phyloP scores from a whole-genome alignment of 1,140 invertebrate species.

The Drosophila kurseongensis region DNA sequence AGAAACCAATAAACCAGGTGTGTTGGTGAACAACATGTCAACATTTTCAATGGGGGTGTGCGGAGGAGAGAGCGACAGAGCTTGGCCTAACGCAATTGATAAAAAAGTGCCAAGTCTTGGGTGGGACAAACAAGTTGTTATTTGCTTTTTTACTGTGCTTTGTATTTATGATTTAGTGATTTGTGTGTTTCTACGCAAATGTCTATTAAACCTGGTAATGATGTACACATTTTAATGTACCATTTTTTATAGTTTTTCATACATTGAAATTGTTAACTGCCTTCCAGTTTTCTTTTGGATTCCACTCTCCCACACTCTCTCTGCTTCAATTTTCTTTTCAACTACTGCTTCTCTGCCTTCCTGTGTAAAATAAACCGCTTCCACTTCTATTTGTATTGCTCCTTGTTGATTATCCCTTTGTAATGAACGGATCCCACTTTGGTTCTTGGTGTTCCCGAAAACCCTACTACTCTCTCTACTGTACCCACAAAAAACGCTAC shows the following conservation, averaged over 20 bases:
- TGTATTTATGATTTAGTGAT: not conserved
- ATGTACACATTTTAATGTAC: not conserved
- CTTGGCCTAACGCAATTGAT: slow-evolving; percentile 43
- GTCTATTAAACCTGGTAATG: not conserved
- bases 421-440: not conserved
- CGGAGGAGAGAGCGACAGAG: not conserved
- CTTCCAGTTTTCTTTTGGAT: too few species aligned
- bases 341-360: too few species aligned
- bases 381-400: too few species aligned
- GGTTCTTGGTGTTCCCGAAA: not conserved
- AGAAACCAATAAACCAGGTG: slow-evolving; percentile 16
- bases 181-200: not conserved
- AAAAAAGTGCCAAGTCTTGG: slow-evolving; percentile 31
- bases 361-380: too few species aligned
- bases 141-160: too few species aligned
- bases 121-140: not conserved
- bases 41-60: not conserved
- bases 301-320: too few species aligned
- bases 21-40: not conserved
- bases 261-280: not conserved
- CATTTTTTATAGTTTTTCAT: not conserved
- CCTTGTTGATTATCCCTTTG: too few species aligned
- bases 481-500: not conserved
- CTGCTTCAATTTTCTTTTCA: too few species aligned
- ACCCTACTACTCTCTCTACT: too few species aligned